Evolutionary conservation across 2,888 invertebrate species (phyloP), one percentile per base, ranked within the genome.

Genomic region (Coleophora flavipennella): DNA sequence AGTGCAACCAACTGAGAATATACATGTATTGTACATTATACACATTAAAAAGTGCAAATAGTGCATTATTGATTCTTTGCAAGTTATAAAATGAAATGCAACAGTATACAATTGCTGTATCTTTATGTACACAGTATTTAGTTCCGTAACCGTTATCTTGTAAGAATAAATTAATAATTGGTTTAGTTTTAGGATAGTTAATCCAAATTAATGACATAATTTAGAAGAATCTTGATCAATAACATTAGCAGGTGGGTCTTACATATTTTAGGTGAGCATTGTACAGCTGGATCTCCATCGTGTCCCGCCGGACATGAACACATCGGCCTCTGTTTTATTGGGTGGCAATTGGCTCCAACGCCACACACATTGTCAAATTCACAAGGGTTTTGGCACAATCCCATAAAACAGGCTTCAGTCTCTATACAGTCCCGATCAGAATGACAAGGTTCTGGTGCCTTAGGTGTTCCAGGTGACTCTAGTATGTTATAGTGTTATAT

Each of bases 401-500:
- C 91, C 88, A 91, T 91, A 79, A 92, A 91, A 81, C 94, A 94
- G 64, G 92, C 91, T 85, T 93, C 92, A 54, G 87, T 90, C 67
- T 91, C 90, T 80, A 92, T 91, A 85, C 94, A 94, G 81, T 94
- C 92, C 67, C 89, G 90, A 80, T 94, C 92, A 70, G 91, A 91
- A 79, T 91, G 89, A 86, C 94, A 94, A 64, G 92, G 91, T 78
- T 90, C 92, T 59, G 90, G 91, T 70, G 87, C 88, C 77, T 90
- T 91, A 61, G 88, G 86, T 70, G 86, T 87, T 72, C 89, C 90
- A 61, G 89, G 88, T 68, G 90, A 87, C 86, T 90, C 91, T 91
- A 88, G 60, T 75, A 45, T 46, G 33, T 29, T 29, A 29, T 4
- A 9, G 20, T 36, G 36, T 36, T 36, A 29, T 9, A 13, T 29